These are phyloP conservation scores for Digitonthophagus gazella DNA, from an alignment of 2,888 invertebrate genomes.

Conservation along the genomic window DNA sequence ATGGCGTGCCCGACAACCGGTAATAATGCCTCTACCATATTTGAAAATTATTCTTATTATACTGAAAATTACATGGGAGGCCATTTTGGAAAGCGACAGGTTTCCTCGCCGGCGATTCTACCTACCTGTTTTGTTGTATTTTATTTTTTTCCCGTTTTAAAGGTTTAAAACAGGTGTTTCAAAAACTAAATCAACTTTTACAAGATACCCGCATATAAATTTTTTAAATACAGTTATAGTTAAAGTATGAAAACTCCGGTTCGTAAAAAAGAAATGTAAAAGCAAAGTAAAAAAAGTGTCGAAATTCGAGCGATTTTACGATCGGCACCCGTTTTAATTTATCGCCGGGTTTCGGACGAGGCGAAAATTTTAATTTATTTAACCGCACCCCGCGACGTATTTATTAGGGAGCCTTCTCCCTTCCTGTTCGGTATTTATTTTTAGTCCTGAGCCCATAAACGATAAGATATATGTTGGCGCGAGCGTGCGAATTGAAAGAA, in stretches of 20 bases:
- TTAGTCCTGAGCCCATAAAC: neutral
- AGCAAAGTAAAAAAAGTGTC: neutral
- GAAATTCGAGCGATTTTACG: neutral
- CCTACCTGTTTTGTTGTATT: neutral
- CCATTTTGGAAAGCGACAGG: constrained; percentile 41
- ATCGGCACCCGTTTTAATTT: neutral
- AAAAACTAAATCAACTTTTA: no score
- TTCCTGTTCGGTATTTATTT: neutral
- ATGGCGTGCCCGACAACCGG: constrained; percentile 30
- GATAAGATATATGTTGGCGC: neutral
- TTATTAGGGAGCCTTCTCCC: neutral
- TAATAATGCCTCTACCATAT: constrained; percentile 48
- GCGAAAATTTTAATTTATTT: neutral
- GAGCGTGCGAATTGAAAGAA: no score
- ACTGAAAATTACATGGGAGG: constrained; percentile 44
- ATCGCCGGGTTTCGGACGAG: neutral
- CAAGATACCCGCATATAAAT: no score
- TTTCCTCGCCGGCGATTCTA: neutral
- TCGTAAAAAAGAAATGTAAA: neutral
- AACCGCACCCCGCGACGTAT: neutral
- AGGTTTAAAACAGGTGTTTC: no score
- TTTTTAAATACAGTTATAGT: no score
- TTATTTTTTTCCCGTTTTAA: no score
- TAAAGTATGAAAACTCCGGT: no score
- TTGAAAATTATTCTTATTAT: constrained; percentile 52